A percentile compares a stretch with the other conserved stretches of the same genome.
These are phyloP conservation scores for Cavia aperea DNA, from an alignment of 2,113 vertebrate genomes.

Conservation along the genomic window DNA sequence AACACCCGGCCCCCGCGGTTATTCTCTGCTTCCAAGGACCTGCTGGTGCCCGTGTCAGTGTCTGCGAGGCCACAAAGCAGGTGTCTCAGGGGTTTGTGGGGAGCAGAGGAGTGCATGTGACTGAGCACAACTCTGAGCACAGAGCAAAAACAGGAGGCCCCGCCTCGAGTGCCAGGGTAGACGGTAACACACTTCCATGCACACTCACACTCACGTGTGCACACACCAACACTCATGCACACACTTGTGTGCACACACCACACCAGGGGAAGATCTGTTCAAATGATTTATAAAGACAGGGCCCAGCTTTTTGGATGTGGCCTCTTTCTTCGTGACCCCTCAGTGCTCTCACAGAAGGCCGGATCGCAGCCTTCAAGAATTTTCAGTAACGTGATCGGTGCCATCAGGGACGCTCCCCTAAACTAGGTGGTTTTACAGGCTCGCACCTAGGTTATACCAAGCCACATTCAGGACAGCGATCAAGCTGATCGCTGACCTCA, in stretches of 20 bases:
- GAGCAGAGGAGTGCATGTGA: background rate
- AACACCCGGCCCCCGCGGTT: background rate
- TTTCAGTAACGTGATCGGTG: slow-evolving; percentile 45
- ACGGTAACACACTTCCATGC: background rate
- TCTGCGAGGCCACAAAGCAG: background rate
- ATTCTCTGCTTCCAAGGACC: no score
- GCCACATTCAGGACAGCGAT: slow-evolving; percentile 39
- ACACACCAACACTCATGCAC: background rate
- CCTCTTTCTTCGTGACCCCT: slow-evolving; percentile 24
- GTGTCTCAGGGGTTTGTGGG: background rate
- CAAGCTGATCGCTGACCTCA: slow-evolving; percentile 37
- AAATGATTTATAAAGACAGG: background rate
- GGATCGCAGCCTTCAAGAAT: slow-evolving; percentile 30
- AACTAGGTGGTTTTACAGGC: slow-evolving; percentile 35
- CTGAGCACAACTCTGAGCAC: background rate
- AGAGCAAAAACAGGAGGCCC: background rate
- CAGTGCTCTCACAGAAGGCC: background rate
- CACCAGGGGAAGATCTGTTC: background rate
- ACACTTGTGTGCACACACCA: background rate
- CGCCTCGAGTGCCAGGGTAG: background rate
- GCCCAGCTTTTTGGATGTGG: background rate
- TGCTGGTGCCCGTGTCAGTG: background rate
- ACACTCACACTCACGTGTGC: no score
- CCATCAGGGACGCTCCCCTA: slow-evolving; percentile 42
- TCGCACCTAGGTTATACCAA: slow-evolving; percentile 20